Conservation (phyloP, 2,888 invertebrate genomes). For the Tubulanus polymorphus region DNA sequence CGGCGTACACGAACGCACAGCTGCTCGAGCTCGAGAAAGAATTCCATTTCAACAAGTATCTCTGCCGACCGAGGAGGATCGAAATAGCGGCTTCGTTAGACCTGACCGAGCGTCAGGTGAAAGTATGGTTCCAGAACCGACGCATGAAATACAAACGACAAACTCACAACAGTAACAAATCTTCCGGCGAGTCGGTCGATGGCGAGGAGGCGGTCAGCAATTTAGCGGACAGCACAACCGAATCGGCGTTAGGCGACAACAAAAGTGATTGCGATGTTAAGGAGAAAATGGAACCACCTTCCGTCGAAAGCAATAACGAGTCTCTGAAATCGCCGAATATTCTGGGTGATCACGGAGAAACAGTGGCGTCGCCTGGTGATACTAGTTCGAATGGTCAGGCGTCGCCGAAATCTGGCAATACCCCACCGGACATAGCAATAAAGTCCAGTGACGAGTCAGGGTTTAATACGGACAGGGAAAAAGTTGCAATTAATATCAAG, state of each 20-base stretch:
- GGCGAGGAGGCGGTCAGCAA: not conserved
- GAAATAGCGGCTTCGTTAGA: slow-evolving; percentile 69
- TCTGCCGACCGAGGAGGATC: slow-evolving; percentile 73
- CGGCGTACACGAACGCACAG: slow-evolving; percentile 78
- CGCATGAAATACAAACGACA: slow-evolving; percentile 74
- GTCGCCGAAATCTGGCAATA: no score
- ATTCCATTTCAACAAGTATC: slow-evolving; percentile 70
- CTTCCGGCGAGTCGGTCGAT: not conserved
- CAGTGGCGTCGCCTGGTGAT: no score
- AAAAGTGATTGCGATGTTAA: not conserved
- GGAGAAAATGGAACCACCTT: no score
- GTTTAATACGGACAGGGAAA: no score
- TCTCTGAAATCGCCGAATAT: no score
- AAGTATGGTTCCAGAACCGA: slow-evolving; percentile 98
- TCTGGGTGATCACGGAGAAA: no score
- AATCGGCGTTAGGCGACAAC: no score
- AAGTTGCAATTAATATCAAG: no score
- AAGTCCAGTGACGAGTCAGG: no score
- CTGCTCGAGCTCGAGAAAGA: slow-evolving; percentile 78
- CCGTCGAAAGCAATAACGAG: no score
- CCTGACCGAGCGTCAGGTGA: slow-evolving; percentile 71
- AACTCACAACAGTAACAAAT: slow-evolving; percentile 21
- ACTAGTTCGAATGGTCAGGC: no score
- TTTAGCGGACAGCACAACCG: not conserved
- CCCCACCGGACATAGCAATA: no score